Evolutionary conservation across 2,113 vertebrate species (phyloP).

Genomic region (Daboia siamensis): DNA sequence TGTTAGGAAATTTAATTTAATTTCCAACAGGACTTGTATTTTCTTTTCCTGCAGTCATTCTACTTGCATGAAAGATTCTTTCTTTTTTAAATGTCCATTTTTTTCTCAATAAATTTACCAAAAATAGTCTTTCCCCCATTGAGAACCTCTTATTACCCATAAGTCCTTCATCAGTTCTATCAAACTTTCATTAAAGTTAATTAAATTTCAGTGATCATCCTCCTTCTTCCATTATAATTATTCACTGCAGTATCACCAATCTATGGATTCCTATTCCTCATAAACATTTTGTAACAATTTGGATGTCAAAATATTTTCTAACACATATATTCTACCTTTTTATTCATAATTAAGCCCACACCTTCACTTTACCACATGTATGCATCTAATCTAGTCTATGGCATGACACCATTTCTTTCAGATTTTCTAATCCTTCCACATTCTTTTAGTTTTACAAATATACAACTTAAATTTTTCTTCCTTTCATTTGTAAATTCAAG

Average conservation of each 20-base stretch:
- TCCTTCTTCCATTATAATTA: background rate
- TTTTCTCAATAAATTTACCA: background rate
- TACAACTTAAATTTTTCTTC: background rate
- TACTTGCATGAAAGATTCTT: background rate
- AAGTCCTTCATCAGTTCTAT: background rate
- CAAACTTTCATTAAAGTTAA: background rate
- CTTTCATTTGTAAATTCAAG: background rate
- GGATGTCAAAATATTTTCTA: background rate
- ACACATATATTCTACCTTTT: background rate
- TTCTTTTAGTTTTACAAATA: background rate
- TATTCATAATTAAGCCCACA: background rate
- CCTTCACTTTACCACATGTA: background rate
- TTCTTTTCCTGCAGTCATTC: background rate
- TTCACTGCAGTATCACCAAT: background rate
- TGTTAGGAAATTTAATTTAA: background rate
- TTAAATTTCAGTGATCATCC: background rate
- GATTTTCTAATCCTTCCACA: background rate
- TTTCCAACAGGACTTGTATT: background rate
- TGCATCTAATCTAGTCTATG: background rate
- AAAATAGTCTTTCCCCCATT: background rate
- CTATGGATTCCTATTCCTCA: background rate
- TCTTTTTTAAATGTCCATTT: background rate
- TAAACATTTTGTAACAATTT: background rate
- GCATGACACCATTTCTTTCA: background rate
- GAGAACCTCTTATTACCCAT: background rate